phyloP scores from a whole-genome alignment of 2,888 invertebrate genomes.

The Beris morrisii region DNA sequence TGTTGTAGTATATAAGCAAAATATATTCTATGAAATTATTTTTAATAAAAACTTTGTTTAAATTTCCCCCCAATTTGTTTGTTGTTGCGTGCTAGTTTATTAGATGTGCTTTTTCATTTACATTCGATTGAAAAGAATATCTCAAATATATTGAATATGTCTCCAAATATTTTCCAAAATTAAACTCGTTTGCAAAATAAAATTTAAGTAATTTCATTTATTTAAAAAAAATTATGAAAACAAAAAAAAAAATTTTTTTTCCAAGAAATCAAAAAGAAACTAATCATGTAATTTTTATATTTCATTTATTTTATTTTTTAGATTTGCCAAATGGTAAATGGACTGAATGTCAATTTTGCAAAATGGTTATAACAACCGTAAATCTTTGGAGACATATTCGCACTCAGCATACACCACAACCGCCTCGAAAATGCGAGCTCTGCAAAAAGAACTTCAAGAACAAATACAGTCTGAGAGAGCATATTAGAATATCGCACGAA shows the following conservation, averaged over 20 bases:
- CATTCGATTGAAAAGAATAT: too few relatives aligned
- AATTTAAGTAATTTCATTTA: constrained; percentile 25
- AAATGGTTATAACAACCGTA: constrained; percentile 57
- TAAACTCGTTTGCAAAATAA: neutral
- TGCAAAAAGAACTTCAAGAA: constrained; percentile 58
- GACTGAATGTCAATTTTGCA: constrained; percentile 59
- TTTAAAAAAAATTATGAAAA: constrained; percentile 21
- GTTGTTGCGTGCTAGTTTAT: too few relatives aligned
- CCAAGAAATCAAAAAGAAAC: constrained; percentile 3
- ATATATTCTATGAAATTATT: too few relatives aligned
- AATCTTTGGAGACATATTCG: constrained; percentile 59
- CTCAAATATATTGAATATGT: constrained; percentile 48
- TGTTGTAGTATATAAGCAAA: too few relatives aligned
- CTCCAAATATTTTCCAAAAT: constrained; percentile 48
- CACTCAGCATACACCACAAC: constrained; percentile 57
- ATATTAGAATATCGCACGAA: constrained; percentile 56
- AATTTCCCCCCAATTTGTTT: too few relatives aligned
- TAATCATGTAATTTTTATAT: constrained; percentile 19
- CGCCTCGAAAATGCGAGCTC: constrained; percentile 56
- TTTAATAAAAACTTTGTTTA: too few relatives aligned
- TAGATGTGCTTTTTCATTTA: too few relatives aligned
- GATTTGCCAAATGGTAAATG: constrained; percentile 57
- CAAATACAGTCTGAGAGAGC: constrained; percentile 56
- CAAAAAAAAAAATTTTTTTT: constrained; percentile 32
- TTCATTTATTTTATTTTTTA: constrained; percentile 51